Evolutionary conservation across 1,140 invertebrate species (phyloP).

Genomic region (Magallana ariakensis): DNA sequence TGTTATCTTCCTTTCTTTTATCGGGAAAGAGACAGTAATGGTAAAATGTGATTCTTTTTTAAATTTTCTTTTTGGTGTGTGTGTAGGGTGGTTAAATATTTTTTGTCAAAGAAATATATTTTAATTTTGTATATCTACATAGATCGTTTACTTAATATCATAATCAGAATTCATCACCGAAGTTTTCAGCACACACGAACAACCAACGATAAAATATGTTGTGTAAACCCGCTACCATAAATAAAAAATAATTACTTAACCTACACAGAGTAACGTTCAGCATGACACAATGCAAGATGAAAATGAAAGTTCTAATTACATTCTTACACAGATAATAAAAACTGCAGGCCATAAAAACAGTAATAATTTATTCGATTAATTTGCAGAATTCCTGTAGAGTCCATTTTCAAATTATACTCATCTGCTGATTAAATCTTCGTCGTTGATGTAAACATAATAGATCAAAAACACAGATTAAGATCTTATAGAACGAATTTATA

Average conservation of each 20-base stretch:
- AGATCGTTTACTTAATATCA: too few species aligned
- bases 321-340: slow-evolving; percentile 26
- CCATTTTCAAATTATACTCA: slow-evolving; percentile 38
- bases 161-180: too few species aligned
- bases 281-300: slow-evolving; percentile 34
- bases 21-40: too few species aligned
- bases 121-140: too few species aligned
- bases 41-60: too few species aligned
- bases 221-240: not conserved
- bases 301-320: slow-evolving; percentile 35
- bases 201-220: not conserved
- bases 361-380: slow-evolving; percentile 39
- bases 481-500: slow-evolving; percentile 35
- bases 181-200: not conserved
- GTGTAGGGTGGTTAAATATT: too few species aligned
- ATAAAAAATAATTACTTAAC: slow-evolving; percentile 39
- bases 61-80: too few species aligned
- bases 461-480: slow-evolving; percentile 37
- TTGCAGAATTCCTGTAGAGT: slow-evolving; percentile 31
- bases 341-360: slow-evolving; percentile 33
- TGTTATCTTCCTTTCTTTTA: too few species aligned
- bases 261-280: not conserved
- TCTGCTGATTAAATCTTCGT: slow-evolving; percentile 32
- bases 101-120: too few species aligned
- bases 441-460: slow-evolving; percentile 36